phyloP scores from a whole-genome alignment of 2,888 invertebrate genomes.

The Plagodis pulveraria region DNA sequence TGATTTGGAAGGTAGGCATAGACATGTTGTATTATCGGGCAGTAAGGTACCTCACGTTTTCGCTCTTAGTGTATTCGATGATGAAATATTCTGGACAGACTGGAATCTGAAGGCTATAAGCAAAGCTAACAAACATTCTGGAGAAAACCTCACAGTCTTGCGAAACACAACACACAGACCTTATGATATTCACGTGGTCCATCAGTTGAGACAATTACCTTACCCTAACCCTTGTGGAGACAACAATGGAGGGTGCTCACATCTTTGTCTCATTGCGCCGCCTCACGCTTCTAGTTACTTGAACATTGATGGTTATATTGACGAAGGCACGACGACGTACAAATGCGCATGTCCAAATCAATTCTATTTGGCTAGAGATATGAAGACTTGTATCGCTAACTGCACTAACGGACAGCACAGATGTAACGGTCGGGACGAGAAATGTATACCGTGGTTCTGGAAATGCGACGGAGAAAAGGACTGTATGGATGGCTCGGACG shows the following conservation, averaged over 20 bases:
- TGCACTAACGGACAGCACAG: constrained; percentile 95
- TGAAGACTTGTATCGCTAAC: constrained; percentile 96
- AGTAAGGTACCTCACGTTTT: constrained; percentile 97
- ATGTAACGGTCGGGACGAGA: constrained; percentile 86
- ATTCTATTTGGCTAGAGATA: constrained; percentile 92
- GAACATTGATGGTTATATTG: constrained; percentile 91
- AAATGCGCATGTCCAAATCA: constrained; percentile 98
- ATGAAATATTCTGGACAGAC: constrained; percentile 98
- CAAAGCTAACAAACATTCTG: constrained; percentile 96
- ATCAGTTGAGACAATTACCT: constrained; percentile 93
- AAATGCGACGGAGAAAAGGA: constrained; percentile 96
- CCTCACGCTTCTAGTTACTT: constrained; percentile 90
- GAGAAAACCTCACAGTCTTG: constrained; percentile 89
- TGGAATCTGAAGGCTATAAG: constrained; percentile 98
- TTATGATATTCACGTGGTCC: constrained; percentile 96
- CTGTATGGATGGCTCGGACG: constrained; percentile 96
- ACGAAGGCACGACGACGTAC: constrained; percentile 91
- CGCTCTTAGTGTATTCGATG: constrained; percentile 97
- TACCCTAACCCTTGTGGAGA: constrained; percentile 95
- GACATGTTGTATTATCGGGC: constrained; percentile 93
- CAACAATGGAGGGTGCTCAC: constrained; percentile 98
- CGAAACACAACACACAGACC: constrained; percentile 97
- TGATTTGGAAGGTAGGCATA: constrained; percentile 95
- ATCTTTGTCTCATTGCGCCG: constrained; percentile 96
- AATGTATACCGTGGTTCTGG: constrained; percentile 84